Evolutionary conservation across 2,888 invertebrate species (phyloP).

Genomic region (Trilocha varians): DNA sequence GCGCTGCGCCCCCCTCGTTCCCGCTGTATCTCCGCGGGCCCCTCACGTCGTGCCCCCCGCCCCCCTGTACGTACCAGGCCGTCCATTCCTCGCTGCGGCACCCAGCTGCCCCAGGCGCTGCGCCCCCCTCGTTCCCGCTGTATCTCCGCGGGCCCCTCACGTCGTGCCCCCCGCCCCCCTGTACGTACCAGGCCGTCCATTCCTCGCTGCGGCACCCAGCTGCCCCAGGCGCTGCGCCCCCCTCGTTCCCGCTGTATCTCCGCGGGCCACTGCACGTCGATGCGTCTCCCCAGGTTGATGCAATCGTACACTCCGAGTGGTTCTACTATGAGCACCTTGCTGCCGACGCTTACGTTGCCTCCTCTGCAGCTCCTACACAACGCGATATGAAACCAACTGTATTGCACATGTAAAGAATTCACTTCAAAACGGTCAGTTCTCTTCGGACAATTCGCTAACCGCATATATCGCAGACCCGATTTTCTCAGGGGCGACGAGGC

Average conservation of each 20-base stretch:
- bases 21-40: conserved; percentile 94
- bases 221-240: conserved; percentile 88
- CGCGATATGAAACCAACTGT: too few relatives aligned
- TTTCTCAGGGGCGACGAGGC: too few relatives aligned
- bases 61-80: too few relatives aligned
- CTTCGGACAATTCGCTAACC: too few relatives aligned
- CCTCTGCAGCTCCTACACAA: neutral
- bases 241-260: conserved; percentile 90
- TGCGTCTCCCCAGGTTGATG: conserved; percentile 89
- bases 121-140: too few relatives aligned
- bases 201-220: conserved; percentile 91
- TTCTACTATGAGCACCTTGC: conserved; percentile 61
- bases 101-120: too few relatives aligned
- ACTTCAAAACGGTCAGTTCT: too few relatives aligned
- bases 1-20: conserved; percentile 88
- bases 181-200: conserved; percentile 88
- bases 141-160: neutral
- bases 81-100: too few relatives aligned
- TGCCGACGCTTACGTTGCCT: conserved; percentile 48
- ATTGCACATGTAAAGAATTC: too few relatives aligned
- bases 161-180: too few relatives aligned
- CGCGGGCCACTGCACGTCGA: conserved; percentile 97
- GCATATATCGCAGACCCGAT: too few relatives aligned
- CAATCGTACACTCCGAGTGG: conserved; percentile 86
- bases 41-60: conserved; percentile 93